These are phyloP conservation scores for Cyphomyrus discorhynchus DNA, from an alignment of 2,113 vertebrate genomes.

Conservation along the genomic window DNA sequence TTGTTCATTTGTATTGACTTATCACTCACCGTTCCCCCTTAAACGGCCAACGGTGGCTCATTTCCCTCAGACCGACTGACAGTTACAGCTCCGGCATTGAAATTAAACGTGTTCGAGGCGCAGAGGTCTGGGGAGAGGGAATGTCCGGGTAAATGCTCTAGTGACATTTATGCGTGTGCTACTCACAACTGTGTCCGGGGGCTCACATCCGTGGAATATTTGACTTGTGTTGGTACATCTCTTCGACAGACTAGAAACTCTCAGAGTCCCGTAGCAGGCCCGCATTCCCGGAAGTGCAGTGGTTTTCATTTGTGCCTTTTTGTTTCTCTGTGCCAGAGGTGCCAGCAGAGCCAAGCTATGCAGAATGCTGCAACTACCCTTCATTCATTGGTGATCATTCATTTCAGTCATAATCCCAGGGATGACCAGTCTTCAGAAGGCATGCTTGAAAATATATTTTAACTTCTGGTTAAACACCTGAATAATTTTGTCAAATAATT, in stretches of 20 bases:
- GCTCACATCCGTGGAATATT: constrained; percentile 17
- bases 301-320: not conserved
- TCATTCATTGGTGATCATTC: not conserved
- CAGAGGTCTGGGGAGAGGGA: constrained; percentile 15
- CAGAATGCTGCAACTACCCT: not conserved
- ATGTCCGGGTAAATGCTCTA: constrained; percentile 25
- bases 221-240: constrained; percentile 13
- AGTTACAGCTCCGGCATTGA: constrained; percentile 18
- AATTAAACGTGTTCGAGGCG: constrained; percentile 15
- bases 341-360: not conserved
- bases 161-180: constrained; percentile 31
- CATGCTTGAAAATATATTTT: not conserved
- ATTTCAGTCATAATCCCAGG: not conserved
- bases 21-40: constrained; percentile 23
- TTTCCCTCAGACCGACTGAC: constrained; percentile 18
- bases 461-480: not conserved
- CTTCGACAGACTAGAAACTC: not conserved
- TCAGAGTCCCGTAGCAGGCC: not conserved
- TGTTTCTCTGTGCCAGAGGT: not conserved
- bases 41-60: constrained; percentile 16
- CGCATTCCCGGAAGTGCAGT: not conserved
- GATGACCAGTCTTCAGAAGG: not conserved
- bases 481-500: not conserved
- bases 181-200: constrained; percentile 13
- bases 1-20: constrained; percentile 18